These are phyloP conservation scores for Drosophila navojoa DNA, from an alignment of 1,140 invertebrate genomes.

Conservation along the genomic window DNA sequence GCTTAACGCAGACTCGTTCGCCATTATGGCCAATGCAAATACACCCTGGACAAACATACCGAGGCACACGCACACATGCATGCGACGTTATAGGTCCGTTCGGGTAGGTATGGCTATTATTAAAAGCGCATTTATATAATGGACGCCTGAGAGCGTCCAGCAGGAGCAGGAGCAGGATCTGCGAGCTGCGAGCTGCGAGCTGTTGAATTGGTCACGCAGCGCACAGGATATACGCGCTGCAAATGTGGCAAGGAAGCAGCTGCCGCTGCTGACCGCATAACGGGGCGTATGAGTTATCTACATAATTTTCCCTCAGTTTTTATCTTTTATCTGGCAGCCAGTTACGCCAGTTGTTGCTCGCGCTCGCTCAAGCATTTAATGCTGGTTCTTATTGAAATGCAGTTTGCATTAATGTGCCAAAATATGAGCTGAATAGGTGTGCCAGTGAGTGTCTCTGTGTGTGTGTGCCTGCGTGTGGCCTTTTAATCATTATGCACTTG, in stretches of 20 bases:
- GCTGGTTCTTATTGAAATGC: slow-evolving; percentile 28
- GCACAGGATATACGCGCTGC: slow-evolving; percentile 24
- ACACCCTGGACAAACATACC: slow-evolving; percentile 6
- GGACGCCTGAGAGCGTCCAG: slow-evolving; percentile 9
- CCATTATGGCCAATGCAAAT: slow-evolving; percentile 43
- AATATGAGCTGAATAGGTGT: neutral
- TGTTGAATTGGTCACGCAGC: slow-evolving; percentile 39
- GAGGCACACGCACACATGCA: neutral
- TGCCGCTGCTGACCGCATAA: slow-evolving; percentile 21
- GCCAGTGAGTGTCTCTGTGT: neutral
- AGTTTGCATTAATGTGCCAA: slow-evolving; percentile 22
- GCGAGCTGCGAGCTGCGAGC: slow-evolving; percentile 2
- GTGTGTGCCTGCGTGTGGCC: slow-evolving; percentile 5
- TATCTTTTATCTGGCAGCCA: slow-evolving; percentile 33
- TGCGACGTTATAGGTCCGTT: neutral
- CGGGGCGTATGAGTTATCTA: slow-evolving; percentile 43
- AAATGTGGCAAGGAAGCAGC: slow-evolving; percentile 24
- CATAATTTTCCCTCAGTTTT: slow-evolving; percentile 3
- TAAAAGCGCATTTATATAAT: slow-evolving; percentile 41
- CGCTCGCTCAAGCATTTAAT: slow-evolving; percentile 31
- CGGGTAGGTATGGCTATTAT: slow-evolving; percentile 22
- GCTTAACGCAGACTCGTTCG: slow-evolving; percentile 20
- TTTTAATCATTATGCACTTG: slow-evolving; percentile 43
- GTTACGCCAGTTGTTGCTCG: slow-evolving; percentile 18
- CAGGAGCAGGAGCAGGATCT: slow-evolving; percentile 4